A percentile compares a stretch with the other conserved stretches of the same genome.
Conservation (phyloP, 2,797 vertebrate species). For the Glyptemys insculpta region DNA sequence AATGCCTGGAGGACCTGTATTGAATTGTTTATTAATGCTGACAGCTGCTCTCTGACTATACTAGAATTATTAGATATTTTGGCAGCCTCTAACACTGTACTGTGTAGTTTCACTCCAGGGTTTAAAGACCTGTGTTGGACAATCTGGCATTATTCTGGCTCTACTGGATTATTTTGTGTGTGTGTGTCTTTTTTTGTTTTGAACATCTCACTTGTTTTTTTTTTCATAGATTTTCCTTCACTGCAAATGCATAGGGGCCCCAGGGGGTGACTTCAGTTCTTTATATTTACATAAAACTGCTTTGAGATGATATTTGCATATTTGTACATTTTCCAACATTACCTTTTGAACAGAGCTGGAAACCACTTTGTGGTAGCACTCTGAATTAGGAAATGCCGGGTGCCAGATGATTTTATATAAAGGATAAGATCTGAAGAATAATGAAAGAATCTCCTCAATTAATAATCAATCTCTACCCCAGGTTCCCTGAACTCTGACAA, state of each 20-base stretch:
- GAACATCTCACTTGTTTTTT: not conserved
- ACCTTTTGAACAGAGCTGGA: not conserved
- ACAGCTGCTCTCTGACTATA: not conserved
- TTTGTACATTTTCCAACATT: constrained; percentile 16
- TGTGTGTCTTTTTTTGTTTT: not conserved
- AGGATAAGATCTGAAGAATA: constrained; percentile 29
- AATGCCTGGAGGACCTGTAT: not conserved
- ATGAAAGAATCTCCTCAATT: not conserved
- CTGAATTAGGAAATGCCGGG: constrained; percentile 10
- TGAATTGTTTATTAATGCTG: not conserved
- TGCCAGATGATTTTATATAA: not conserved
- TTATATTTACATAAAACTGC: constrained; percentile 28
- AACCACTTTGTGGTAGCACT: not conserved
- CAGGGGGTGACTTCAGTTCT: not conserved
- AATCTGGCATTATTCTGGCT: not conserved
- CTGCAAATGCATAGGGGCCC: not conserved
- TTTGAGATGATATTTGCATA: not conserved
- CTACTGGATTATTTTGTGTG: not conserved
- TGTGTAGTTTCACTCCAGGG: not conserved
- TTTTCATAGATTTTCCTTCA: constrained; percentile 4
- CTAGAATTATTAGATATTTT: not conserved
- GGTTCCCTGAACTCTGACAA: not conserved
- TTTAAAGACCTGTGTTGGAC: not conserved
- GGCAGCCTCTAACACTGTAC: not conserved
- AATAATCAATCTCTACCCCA: not conserved